Percentiles rank a stretch among this genome's conserved stretches.
phyloP scores from a whole-genome alignment of 2,113 vertebrate species.

The Tychaedon coryphoeus region DNA sequence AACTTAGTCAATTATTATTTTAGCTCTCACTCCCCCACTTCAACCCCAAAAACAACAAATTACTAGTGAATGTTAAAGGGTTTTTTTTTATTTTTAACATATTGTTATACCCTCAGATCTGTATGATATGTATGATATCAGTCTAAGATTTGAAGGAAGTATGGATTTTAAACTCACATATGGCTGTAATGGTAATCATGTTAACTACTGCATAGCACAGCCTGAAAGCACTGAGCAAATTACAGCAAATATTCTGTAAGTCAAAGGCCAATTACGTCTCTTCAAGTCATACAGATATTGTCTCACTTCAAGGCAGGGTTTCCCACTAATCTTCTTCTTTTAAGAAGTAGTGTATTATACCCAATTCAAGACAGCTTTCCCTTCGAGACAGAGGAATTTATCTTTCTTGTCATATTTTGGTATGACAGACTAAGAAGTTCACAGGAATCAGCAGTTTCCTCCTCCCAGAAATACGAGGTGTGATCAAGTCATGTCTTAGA shows the following conservation, averaged over 20 bases:
- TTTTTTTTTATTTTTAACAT: not conserved
- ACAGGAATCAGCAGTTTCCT: not conserved
- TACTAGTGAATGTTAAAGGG: not conserved
- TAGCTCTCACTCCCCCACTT: rapidly evolving
- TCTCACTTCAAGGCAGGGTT: not conserved
- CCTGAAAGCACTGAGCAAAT: not conserved
- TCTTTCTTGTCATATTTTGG: not conserved
- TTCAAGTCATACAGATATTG: not conserved
- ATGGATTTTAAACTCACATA: not conserved
- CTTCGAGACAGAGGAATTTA: not conserved
- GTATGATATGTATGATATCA: not conserved
- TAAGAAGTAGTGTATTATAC: not conserved
- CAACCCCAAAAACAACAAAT: not conserved
- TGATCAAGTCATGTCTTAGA: not conserved
- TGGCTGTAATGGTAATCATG: not conserved
- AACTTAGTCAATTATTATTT: not conserved
- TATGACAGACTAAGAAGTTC: not conserved
- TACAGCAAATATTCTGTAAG: not conserved
- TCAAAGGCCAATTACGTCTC: not conserved
- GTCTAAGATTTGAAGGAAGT: not conserved
- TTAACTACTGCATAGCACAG: not conserved
- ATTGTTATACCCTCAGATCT: not conserved
- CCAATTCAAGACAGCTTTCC: not conserved
- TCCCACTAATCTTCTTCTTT: not conserved
- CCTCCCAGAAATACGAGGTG: not conserved